Base-by-base conservation (phyloP, 2,888 invertebrate species). In the Andrena haemorrhoa region DNA sequence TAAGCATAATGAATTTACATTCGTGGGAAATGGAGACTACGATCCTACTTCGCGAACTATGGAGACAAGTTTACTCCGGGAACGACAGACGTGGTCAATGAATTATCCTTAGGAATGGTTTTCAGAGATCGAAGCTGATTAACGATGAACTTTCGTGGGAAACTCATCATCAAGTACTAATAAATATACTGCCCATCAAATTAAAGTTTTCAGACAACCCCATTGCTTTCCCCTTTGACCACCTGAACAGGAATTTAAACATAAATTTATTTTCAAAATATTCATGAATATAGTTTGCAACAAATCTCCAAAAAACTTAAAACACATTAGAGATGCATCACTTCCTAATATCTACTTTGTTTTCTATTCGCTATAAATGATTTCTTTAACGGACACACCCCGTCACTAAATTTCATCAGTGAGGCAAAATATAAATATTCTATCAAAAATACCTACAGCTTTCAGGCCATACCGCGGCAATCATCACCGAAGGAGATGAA, bases 1-100 rank as follows among this genome's bases (percentile, higher is more conserved):
- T 12, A 33, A 64, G 3, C 47, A 51, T 26, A 58, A 60, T 68
- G 63, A 23, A 51, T 58, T 64, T 29, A 10, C 68, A 53, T 20
- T 33, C 10, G 1, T 26, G 1, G 23, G 16, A 58, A 68, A 63
- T 16, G 23, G 23, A 53, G 12, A 8, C 26, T 16, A 16, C 51
- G 49, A 51, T 23, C 4, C 12, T 56, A 68, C 63, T 35, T 63
- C 35, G 51, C 51, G 23, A 53, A 20, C 20, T 20, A 53, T n/a
- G 53, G 12, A 56, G 56, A 56, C 23, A 51, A 51, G 8, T 20
- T 20, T 51, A 20, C n/a, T 51, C 20, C 20, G n/a, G 20, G n/a
- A 20, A 51, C 41, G 41, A 41, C 41, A 41, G 41, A 41, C 0
- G 12, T 5, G 41, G 41, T 41, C 41, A 16, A 41, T 41, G 41